Base-by-base conservation (phyloP, 2,888 invertebrate species). In the Napeogenes inachia region DNA sequence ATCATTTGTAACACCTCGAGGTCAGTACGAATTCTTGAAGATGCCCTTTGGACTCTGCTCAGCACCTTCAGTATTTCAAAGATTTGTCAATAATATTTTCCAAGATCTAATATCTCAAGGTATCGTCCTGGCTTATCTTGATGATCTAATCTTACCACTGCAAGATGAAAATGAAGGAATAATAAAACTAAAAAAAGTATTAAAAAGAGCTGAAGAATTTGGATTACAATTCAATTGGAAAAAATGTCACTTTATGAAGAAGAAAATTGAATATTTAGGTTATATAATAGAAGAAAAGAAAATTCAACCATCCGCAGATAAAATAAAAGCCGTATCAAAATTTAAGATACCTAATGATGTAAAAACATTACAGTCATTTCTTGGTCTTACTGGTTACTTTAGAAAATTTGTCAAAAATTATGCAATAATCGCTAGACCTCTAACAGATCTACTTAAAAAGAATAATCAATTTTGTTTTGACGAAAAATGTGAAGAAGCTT, bases 11-110 rank as follows among this genome's bases (percentile, higher is more conserved):
- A 78, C 77, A 3, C 61, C 33, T 13, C n/a, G 55, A 50, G 80
- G 81, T 12, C 84, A 84, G 54, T 83, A 70, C 68, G 81, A 85
- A 68, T 81, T 84, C 65, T 56, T 74, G n/a, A 72, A 12, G 38
- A 66, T 38, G 67, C n/a, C n/a, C n/a, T n/a, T n/a, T n/a, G n/a
- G n/a, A n/a, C n/a, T n/a, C n/a, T n/a, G n/a, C n/a, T n/a, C n/a
- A n/a, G n/a, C n/a, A n/a, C n/a, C n/a, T n/a, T n/a, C n/a, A n/a
- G n/a, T n/a, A n/a, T n/a, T n/a, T n/a, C n/a, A n/a, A n/a, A n/a
- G n/a, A n/a, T n/a, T n/a, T n/a, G n/a, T n/a, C n/a, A n/a, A n/a
- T n/a, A n/a, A n/a, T n/a, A n/a, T n/a, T n/a, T n/a, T n/a, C n/a
- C n/a, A n/a, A n/a, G n/a, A n/a, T n/a, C n/a, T n/a, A n/a, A n/a